Evolutionary conservation across 2,797 vertebrate species (phyloP), one percentile per base, ranked within the genome.

Genomic region (Labeo calbasu): DNA sequence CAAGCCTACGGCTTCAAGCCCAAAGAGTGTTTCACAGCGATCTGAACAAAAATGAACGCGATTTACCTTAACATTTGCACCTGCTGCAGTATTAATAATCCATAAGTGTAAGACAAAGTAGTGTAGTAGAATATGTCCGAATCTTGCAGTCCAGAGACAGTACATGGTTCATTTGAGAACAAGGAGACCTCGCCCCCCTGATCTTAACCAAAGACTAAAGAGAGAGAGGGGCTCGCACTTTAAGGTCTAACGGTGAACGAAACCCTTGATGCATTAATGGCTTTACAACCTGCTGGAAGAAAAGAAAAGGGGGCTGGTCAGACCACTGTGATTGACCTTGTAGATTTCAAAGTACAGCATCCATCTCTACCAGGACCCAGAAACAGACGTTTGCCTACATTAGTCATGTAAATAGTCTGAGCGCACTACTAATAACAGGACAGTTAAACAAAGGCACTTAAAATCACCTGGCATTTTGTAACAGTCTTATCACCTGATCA

Each of bases 121-220:
- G 77, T 80, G 79, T 25, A 86, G 85, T 19, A 86, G 70, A 80
- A 88, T 76, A 83, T 84, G 59, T 79, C 72, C 82, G 48, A 83
- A 85, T 77, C 84, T 83, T 81, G 84, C 63, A 75, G 85, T 85
- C 87, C 86, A 87, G 51, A 88, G 66, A 84, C 88, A 87, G 88
- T 87, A 82, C 90, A 91, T 91, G 87, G 87, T 88, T 90, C 86
- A 88, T 88, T 87, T 86, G 86, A 80, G 80, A 88, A 84, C 71
- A 87, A 79, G 85, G 57, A 87, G 85, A 83, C 66, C 84, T 81
- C 84, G 83, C 87, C 71, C 88, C 86, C 81, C 84, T 77, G 84
- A 75, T 75, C 86, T 86, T 80, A 79, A 84, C 86, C 79, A 88
- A 84, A 82, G 79, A 81, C 84, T 86, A 76, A 81, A 89, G 87